Evolutionary conservation across 2,113 vertebrate species (phyloP), one percentile per base, ranked within the genome.

Genomic region (Mormyrus iriodes): DNA sequence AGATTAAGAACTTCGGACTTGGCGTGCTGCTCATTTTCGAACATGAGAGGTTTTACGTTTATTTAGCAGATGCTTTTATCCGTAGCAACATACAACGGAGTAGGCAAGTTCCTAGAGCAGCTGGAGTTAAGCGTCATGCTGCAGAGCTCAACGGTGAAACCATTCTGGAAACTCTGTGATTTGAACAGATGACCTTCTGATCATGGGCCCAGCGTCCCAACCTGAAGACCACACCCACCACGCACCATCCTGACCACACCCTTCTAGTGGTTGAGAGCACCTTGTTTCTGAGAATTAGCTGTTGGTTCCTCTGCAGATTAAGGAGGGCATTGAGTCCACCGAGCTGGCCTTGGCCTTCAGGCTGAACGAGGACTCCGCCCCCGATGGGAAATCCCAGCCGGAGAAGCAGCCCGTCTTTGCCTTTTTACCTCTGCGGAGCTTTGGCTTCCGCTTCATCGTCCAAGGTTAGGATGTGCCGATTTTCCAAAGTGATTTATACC

Each of bases 391-490:
- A 0, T 86, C 89, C 9, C 94, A 94, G 91, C 95, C 96, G 15
- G 93, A 95, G 86, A 96, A 96, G 90, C 96, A 96, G 88, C 95
- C 95, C 0, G 95, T 96, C 87, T 96, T 96, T 7, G 96, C 96
- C 49, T 96, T 95, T 91, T 93, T 96, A 90, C 96, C 96, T 2
- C 94, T 96, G 24, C 94, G 95, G 73, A 96, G 95, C 88, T 96
- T 96, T 0, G 96, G 96, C 24, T 96, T 96, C 53, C 95, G 96
- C 52, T 96, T 96, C 92, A 95, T 96, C 84, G 89, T 96, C 89
- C 96, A 96, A 93, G 96, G 96, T 96, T 27, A 19, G 46, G 27
- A 15, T 24, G 44, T 46, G 76, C 31, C 17, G 5, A 76, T 35
- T 19, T 76, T 35, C 27, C 27, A 39, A 35, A 19, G 35, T 76